Percentiles rank a stretch among this genome's conserved stretches.
Evolutionary conservation across 2,797 vertebrate genomes (phyloP).

Genomic region (Coreius guichenoti): DNA sequence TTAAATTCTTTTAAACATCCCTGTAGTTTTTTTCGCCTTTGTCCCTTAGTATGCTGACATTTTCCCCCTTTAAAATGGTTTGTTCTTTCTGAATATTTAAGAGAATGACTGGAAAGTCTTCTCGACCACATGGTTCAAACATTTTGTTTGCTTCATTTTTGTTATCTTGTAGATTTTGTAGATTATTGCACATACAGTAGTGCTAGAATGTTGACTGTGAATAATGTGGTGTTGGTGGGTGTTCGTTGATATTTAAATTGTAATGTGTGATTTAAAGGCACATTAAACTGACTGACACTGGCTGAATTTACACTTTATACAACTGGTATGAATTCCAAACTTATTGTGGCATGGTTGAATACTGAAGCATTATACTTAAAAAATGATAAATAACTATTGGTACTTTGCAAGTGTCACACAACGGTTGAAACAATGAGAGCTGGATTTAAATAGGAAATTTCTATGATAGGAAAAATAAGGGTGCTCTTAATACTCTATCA

Average conservation of each 20-base stretch:
- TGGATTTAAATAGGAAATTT: too few species aligned
- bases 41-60: not conserved
- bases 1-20: not conserved
- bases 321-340: not conserved
- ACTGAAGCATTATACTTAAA: too few species aligned
- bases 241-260: not conserved
- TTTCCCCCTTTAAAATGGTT: not conserved
- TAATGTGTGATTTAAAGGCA: not conserved
- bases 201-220: not conserved
- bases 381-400: too few species aligned
- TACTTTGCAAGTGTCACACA: too few species aligned
- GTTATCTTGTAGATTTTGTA: not conserved
- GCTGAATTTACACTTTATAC: not conserved
- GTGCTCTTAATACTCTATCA: too few species aligned
- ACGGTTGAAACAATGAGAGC: too few species aligned
- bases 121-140: not conserved
- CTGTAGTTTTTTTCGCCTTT: too few species aligned
- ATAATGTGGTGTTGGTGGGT: not conserved
- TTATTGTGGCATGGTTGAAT: not conserved
- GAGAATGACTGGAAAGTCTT: not conserved
- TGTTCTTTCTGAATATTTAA: not conserved
- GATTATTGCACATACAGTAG: not conserved
- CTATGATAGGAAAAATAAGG: not conserved
- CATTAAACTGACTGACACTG: not conserved
- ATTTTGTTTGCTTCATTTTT: not conserved